Evolutionary conservation across 2,888 invertebrate genomes (phyloP).

Genomic region (Ophraella communa): DNA sequence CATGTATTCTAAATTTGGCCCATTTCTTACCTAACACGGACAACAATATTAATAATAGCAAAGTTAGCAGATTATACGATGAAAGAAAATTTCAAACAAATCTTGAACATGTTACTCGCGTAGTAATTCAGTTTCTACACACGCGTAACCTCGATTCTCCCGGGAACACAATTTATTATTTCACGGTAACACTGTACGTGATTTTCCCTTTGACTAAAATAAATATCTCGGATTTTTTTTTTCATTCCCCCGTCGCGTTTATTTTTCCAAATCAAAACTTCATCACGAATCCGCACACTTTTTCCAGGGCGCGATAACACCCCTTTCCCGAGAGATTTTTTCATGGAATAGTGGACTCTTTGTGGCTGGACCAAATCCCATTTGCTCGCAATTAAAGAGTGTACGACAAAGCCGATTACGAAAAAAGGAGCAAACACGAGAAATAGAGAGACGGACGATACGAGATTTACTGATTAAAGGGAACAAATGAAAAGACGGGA

Average conservation of each 20-base stretch:
- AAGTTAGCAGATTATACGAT: no score
- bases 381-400: conserved; percentile 35
- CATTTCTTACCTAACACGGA: no score
- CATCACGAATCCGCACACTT: conserved; percentile 18
- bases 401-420: conserved; percentile 30
- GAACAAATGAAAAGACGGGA: conserved; percentile 14
- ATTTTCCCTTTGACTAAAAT: background rate
- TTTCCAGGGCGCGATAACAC: conserved; percentile 14
- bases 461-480: conserved; percentile 20
- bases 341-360: conserved; percentile 26
- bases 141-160: background rate
- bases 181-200: background rate
- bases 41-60: no score
- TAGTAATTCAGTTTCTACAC: background rate
- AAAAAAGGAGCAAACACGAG: conserved; percentile 19
- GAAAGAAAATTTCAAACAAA: background rate
- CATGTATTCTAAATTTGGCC: no score
- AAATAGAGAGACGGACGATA: conserved; percentile 10
- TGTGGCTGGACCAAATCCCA: conserved; percentile 27
- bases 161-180: background rate
- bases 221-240: background rate
- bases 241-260: background rate
- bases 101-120: background rate
- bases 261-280: conserved; percentile 17
- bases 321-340: conserved; percentile 22